Evolutionary conservation across 2,797 vertebrate genomes (phyloP).

Genomic region (Falco peregrinus): DNA sequence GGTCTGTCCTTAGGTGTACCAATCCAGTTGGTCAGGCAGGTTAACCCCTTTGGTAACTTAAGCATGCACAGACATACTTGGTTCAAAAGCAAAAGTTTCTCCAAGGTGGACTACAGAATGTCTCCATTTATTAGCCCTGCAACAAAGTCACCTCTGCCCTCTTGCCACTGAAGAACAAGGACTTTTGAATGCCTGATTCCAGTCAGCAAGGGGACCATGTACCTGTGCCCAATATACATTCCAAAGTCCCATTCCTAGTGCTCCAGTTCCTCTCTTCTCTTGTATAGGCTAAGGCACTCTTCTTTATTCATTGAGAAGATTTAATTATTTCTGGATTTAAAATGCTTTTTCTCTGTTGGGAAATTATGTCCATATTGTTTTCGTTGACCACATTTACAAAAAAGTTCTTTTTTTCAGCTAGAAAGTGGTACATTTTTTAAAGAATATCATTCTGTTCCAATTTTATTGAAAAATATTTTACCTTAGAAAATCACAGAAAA

Average conservation of each 20-base stretch:
- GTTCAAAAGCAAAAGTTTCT: not conserved
- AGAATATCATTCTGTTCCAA: not conserved
- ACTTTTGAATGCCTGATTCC: not conserved
- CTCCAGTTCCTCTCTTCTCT: not conserved
- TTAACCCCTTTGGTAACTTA: not conserved
- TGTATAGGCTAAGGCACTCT: not conserved
- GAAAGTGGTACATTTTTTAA: not conserved
- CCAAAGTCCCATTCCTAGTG: not conserved
- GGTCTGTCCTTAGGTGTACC: not conserved
- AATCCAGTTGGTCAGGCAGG: not conserved
- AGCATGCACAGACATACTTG: not conserved
- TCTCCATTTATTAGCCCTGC: not conserved
- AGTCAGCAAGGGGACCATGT: not conserved
- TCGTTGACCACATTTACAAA: not conserved
- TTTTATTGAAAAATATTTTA: slow-evolving; percentile 29
- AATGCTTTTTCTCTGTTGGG: not conserved
- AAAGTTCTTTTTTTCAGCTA: not conserved
- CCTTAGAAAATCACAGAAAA: slow-evolving; percentile 3
- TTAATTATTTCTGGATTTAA: not conserved
- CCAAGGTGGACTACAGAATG: not conserved
- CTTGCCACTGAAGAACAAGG: not conserved
- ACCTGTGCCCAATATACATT: not conserved
- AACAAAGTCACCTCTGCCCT: not conserved
- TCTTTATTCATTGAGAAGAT: not conserved
- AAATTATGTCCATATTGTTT: not conserved